phyloP scores from a whole-genome alignment of 2,113 vertebrate genomes.

The Patagioenas fasciata region DNA sequence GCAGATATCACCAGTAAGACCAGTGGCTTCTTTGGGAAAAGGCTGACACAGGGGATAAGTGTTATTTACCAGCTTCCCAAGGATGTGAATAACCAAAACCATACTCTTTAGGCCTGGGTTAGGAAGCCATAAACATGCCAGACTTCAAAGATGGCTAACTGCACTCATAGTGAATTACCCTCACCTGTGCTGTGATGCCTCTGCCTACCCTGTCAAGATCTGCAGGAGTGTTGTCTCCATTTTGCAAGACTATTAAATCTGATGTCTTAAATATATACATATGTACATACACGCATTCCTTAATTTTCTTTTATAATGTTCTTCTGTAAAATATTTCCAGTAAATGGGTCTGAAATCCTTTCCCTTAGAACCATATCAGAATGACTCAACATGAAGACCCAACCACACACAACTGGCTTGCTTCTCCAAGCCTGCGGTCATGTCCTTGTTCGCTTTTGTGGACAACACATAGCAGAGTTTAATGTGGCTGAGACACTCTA shows the following conservation, averaged over 20 bases:
- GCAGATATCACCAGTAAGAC: not conserved
- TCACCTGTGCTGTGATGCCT: not conserved
- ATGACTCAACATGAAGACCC: not conserved
- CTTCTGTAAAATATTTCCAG: not conserved
- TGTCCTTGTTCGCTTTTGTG: not conserved
- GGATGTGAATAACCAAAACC: not conserved
- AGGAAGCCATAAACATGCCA: not conserved
- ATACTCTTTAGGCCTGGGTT: not conserved
- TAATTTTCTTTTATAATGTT: not conserved
- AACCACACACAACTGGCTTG: not conserved
- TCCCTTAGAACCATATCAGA: not conserved
- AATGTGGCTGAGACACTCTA: not conserved
- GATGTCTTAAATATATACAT: not conserved
- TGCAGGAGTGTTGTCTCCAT: not conserved
- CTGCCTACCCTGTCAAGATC: not conserved
- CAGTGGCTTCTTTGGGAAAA: not conserved
- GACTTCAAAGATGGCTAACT: not conserved
- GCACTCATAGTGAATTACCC: not conserved
- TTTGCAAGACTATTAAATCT: not conserved
- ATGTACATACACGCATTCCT: not conserved
- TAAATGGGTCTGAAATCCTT: not conserved
- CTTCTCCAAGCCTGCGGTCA: not conserved
- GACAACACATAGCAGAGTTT: not conserved
- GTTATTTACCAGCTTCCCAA: not conserved
- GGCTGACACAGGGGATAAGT: not conserved